Evolutionary conservation across 2,797 vertebrate species (phyloP).

Genomic region (Coccyzus lansbergi): DNA sequence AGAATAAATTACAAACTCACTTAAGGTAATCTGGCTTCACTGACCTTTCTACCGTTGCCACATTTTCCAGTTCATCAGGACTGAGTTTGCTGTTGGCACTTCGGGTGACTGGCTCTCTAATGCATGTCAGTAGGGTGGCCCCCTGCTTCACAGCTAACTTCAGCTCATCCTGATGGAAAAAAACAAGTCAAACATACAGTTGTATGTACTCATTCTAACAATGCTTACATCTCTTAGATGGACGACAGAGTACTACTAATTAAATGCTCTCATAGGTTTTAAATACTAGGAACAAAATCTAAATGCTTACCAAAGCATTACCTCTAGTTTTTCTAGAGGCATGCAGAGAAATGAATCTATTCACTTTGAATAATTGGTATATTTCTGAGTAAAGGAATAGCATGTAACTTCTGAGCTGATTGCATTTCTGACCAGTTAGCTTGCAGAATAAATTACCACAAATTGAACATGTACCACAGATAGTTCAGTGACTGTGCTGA

Average conservation of each 20-base stretch:
- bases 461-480: background rate
- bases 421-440: background rate
- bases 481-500: background rate
- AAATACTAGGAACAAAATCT: background rate
- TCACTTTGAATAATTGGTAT: background rate
- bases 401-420: background rate
- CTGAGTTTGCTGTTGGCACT: slow-evolving; percentile 84
- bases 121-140: slow-evolving; percentile 86
- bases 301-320: background rate
- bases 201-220: background rate
- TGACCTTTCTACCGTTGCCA: slow-evolving; percentile 91
- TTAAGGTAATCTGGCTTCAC: background rate
- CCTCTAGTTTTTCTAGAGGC: background rate
- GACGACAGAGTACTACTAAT: background rate
- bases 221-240: background rate
- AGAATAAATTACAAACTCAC: background rate
- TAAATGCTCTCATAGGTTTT: background rate
- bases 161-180: slow-evolving; percentile 84
- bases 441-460: background rate
- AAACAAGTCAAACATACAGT: background rate
- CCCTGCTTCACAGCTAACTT: slow-evolving; percentile 91
- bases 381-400: background rate
- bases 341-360: background rate
- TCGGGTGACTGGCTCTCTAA: slow-evolving; percentile 87
- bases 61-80: slow-evolving; percentile 89